A percentile compares a stretch with the other conserved stretches of the same genome.
These are phyloP conservation scores for Hermaeophaga mercurialis DNA, from an alignment of 2,888 invertebrate genomes.

Conservation along the genomic window DNA sequence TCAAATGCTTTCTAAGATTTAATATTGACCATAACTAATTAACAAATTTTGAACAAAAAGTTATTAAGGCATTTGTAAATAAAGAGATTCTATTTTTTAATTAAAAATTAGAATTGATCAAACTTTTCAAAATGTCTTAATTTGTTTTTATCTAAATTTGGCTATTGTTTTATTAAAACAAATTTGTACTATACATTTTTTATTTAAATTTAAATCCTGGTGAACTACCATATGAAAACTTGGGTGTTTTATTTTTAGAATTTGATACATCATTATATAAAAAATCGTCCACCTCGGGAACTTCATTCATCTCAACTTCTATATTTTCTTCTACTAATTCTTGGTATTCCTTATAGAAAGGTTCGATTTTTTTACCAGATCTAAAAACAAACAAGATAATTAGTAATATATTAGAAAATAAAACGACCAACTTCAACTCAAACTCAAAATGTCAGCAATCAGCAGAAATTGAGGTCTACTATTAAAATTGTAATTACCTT, in stretches of 20 bases:
- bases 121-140: no score
- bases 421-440: no score
- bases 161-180: no score
- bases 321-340: slow-evolving; percentile 50
- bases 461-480: background rate
- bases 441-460: no score
- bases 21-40: no score
- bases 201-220: slow-evolving; percentile 57
- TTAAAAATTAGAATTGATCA: no score
- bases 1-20: no score
- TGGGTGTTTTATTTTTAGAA: slow-evolving; percentile 37
- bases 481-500: slow-evolving; percentile 56
- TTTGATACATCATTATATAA: slow-evolving; percentile 42
- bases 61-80: no score
- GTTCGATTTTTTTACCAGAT: slow-evolving; percentile 52
- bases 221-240: slow-evolving; percentile 57
- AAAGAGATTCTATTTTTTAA: no score
- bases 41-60: no score
- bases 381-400: slow-evolving; percentile 32
- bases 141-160: no score
- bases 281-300: slow-evolving; percentile 49
- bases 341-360: slow-evolving; percentile 61
- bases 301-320: slow-evolving; percentile 40
- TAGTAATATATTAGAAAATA: background rate
- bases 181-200: no score